Evolutionary conservation across 2,888 invertebrate genomes (phyloP), one percentile per base, ranked within the genome.

Genomic region (Ornithoptera alexandrae): DNA sequence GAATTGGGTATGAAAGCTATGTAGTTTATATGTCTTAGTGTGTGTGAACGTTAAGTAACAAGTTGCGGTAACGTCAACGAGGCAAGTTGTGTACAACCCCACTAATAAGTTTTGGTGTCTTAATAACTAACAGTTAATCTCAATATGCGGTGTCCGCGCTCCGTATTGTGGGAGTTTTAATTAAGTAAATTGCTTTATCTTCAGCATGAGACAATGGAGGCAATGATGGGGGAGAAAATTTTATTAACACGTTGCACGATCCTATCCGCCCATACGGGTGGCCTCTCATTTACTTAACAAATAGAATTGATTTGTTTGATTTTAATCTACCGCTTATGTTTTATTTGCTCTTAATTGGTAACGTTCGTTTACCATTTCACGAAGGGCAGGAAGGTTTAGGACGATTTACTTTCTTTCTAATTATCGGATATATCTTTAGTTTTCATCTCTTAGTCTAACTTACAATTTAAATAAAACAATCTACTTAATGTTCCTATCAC

Each of bases 181-280:
- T 92, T 92, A 92, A 88, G 84, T 90, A 90, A 92, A 92, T 92
- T 90, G 87, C 90, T 92, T 88, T 91, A 92, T 92, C 91, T 87
- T 73, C 75, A 76, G 72, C 73, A 72, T 82, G 85, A 91, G 89
- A 92, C 92, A 92, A 92, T 88, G 79, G 85, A 75, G 76, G 75
- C 80, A 72, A 80, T 85, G 82, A 84, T 84, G 84, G 85, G 88
- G 86, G 85, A 82, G 78, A 77, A 81, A 65, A 78, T 84, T 87
- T 86, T 88, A 89, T 87, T 88, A 87, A 87, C 84, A 80, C 84
- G 78, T 78, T 80, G 75, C 74, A 73, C 75, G 85, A 84, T 84
- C 80, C 78, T 85, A 88, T 88, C 88, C 80, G 74, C 72, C 67
- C 79, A 90, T 91, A 91, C 90, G 91, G 92, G 91, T 83, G 81